Percentiles rank a stretch among this genome's conserved stretches.
Evolutionary conservation across 2,888 invertebrate genomes (phyloP).

Genomic region (Chaetogeoica ovagalla): DNA sequence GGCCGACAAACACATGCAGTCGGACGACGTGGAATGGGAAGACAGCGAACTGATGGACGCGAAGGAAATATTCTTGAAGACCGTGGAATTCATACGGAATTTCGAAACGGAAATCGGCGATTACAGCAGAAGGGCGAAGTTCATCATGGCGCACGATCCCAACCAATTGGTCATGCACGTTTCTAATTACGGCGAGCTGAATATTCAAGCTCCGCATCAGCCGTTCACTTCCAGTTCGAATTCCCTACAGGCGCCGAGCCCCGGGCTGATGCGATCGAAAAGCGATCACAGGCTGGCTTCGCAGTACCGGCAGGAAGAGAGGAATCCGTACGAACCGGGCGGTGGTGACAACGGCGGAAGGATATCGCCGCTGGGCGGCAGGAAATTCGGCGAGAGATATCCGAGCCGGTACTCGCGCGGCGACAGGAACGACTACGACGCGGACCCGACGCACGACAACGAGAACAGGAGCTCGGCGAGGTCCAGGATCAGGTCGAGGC

Average conservation of each 20-base stretch:
- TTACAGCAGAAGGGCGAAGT: constrained; percentile 81
- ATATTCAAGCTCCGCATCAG: constrained; percentile 70
- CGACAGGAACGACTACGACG: constrained; percentile 65
- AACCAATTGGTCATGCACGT: constrained; percentile 87
- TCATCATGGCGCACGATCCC: constrained; percentile 88
- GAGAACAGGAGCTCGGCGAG: constrained; percentile 58
- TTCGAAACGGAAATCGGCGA: constrained; percentile 93
- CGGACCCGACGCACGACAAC: constrained; percentile 66
- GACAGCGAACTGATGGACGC: constrained; percentile 91
- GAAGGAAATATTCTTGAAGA: constrained; percentile 93
- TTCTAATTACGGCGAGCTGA: constrained; percentile 82
- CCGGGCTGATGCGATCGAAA: constrained; percentile 87
- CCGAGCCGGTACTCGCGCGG: constrained; percentile 58
- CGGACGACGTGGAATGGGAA: constrained; percentile 85
- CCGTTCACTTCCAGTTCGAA: constrained; percentile 64
- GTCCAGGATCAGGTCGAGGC: constrained; percentile 62
- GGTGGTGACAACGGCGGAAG: constrained; percentile 64
- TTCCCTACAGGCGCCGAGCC: constrained; percentile 66
- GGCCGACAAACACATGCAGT: constrained; percentile 84
- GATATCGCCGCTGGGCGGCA: constrained; percentile 69
- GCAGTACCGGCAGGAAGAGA: constrained; percentile 85
- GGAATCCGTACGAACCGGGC: constrained; percentile 62
- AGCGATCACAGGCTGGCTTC: constrained; percentile 88
- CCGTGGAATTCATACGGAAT: constrained; percentile 90
- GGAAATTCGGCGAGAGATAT: constrained; percentile 73